These are phyloP conservation scores for Cyphomyrmex costatus DNA, from an alignment of 1,140 invertebrate species.

Conservation along the genomic window DNA sequence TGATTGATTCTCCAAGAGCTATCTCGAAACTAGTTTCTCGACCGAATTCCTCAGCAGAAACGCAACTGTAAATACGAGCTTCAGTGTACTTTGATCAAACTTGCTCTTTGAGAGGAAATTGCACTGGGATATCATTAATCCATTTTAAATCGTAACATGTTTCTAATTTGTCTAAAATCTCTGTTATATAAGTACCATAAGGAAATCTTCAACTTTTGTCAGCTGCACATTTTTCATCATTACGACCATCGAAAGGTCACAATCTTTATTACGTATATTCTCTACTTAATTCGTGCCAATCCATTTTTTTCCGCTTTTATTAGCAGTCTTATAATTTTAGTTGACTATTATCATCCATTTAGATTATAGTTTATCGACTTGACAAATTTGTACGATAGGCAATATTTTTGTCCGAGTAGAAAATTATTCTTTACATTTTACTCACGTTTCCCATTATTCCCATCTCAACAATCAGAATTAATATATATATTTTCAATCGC, in stretches of 20 bases:
- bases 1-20: not conserved
- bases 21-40: conserved; percentile 11
- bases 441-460: not conserved
- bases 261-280: not conserved
- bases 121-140: not conserved
- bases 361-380: not conserved
- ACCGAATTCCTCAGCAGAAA: not conserved
- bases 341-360: not conserved
- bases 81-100: not conserved
- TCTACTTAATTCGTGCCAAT: not conserved
- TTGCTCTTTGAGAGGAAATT: not conserved
- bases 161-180: not conserved
- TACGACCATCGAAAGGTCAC: not conserved
- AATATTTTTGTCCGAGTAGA: not conserved
- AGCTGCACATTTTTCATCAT: not conserved
- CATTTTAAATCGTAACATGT: not conserved
- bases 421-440: not conserved
- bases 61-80: conserved; percentile 4
- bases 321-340: not conserved
- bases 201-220: not conserved
- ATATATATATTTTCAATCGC: not conserved
- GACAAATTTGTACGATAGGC: not conserved
- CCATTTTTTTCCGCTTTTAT: not conserved
- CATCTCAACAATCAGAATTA: not conserved
- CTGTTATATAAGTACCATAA: not conserved